A percentile compares a stretch with the other conserved stretches of the same genome.
These are phyloP conservation scores for Saccostrea cuccullata DNA, from an alignment of 1,140 invertebrate species.

Conservation along the genomic window DNA sequence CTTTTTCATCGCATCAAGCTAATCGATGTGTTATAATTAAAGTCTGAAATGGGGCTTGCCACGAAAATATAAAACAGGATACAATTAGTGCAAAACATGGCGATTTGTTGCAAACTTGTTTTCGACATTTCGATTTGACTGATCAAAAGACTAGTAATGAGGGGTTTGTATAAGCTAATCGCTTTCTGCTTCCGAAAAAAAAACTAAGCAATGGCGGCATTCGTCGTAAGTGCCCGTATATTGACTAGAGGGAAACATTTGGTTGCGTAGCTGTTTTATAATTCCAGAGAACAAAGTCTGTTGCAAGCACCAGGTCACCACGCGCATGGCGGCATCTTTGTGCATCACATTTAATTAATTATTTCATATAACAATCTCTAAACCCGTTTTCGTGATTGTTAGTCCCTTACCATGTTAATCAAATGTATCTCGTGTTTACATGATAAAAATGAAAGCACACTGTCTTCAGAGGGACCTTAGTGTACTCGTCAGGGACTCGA, in stretches of 20 bases:
- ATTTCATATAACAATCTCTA: neutral
- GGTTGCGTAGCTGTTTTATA: neutral
- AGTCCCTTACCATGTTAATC: neutral
- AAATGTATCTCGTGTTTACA: neutral
- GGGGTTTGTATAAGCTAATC: neutral
- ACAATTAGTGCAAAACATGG: constrained; percentile 17
- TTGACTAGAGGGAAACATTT: neutral
- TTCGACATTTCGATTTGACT: neutral
- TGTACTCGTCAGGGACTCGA: neutral
- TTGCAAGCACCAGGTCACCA: neutral
- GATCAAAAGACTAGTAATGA: constrained; percentile 31
- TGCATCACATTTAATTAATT: neutral
- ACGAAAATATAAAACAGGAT: neutral
- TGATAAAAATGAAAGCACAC: neutral
- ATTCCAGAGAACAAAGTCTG: neutral
- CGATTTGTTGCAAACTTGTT: constrained; percentile 13
- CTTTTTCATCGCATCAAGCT: neutral
- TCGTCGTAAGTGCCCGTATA: neutral
- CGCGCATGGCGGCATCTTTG: neutral
- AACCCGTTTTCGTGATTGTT: neutral
- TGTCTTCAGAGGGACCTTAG: neutral
- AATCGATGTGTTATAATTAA: neutral
- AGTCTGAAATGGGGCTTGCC: neutral
- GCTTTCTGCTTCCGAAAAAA: constrained; percentile 10
- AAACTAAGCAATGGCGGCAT: neutral